Base-by-base conservation (phyloP, 2,888 invertebrate species). In the Dryadula phaetusa region DNA sequence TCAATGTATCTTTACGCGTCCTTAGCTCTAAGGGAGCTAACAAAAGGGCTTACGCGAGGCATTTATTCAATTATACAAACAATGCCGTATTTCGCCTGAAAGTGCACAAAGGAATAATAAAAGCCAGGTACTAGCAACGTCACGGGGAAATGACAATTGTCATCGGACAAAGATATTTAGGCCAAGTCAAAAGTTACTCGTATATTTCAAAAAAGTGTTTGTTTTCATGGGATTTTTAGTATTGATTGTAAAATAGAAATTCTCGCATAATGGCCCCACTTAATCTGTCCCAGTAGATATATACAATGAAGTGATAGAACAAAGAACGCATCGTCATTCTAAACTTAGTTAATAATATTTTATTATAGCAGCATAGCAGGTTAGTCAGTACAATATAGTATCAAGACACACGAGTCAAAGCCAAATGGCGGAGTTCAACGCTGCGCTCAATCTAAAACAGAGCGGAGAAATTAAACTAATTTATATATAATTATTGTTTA, bases 31-130 rank as follows among this genome's bases (percentile, higher is more conserved):
- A 73, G 60, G 67, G 54, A 25, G 40, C 18, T 42, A 46, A 70
- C 69, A 74, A 72, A 71, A 64, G 67, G 47, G 61, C 70, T 67
- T 56, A 69, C 69, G 56, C 56, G 67, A 82, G 81, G 85, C 85
- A 88, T 90, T 92, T 91, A 92, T 92, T 92, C 90, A 92, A 92
- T 92, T 92, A 92, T 76, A 80, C 82, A 82, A 83, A 92, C 90
- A 92, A 92, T 87, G 79, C 80, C 83, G 22, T 56, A 40, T 84
- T 88, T 83, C 82, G 83, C 81, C 85, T 87, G 85, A 82, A 90
- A 90, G 79, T 87, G 86, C 84, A 90, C 91, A 91, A 90, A 82
- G 79, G 72, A 78, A 80, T 82, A 83, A 82, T 32, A 80, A 82
- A 75, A 78, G 76, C 79, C 76, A 90, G 91, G 92, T 52, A 52